Conservation (phyloP, 2,113 vertebrate genomes). For the Platycercus adscitus region DNA sequence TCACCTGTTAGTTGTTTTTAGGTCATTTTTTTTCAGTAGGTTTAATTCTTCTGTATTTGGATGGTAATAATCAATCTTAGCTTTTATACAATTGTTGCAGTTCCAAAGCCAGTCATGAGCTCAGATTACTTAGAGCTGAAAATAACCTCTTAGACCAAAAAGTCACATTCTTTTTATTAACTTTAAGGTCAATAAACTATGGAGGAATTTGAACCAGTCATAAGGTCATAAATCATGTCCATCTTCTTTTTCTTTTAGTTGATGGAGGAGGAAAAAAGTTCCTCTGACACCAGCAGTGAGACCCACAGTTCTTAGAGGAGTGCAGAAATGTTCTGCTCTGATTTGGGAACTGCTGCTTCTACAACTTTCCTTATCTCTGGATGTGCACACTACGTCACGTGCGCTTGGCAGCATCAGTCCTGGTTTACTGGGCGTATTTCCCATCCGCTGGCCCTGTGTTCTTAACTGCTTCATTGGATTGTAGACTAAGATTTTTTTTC, state of each 20-base stretch:
- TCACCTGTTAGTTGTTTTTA: background rate
- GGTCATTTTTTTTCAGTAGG: background rate
- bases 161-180: conserved; percentile 26
- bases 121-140: conserved; percentile 11
- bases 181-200: background rate
- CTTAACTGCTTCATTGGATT: background rate
- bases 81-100: background rate
- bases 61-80: background rate
- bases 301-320: background rate
- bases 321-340: background rate
- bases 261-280: background rate
- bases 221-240: background rate
- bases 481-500: background rate
- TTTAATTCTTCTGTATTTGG: background rate
- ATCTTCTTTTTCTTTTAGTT: background rate
- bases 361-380: background rate
- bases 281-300: background rate
- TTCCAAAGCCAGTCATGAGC: background rate
- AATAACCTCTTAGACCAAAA: background rate
- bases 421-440: background rate
- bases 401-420: background rate
- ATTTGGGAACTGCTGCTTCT: background rate
- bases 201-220: conserved; percentile 12
- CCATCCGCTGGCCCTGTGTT: background rate
- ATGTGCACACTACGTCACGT: fast-evolving